Evolutionary conservation across 2,113 vertebrate species (phyloP).

Genomic region (Brachypodius melanocephalos): DNA sequence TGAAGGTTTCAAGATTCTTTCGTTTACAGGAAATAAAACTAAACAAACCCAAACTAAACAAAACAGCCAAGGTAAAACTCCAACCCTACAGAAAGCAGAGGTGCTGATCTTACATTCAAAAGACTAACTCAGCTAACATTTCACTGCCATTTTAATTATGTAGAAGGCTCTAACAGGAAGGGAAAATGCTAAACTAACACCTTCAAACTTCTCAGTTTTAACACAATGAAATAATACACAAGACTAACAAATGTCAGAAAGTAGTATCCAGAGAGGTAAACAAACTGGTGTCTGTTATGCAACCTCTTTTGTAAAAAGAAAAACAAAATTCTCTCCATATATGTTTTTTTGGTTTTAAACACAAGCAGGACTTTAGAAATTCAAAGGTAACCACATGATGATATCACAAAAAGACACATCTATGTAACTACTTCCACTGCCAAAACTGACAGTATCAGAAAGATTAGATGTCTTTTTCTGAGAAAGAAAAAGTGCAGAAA

Average conservation of each 20-base stretch:
- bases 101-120: neutral
- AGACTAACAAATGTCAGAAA: neutral
- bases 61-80: neutral
- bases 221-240: neutral
- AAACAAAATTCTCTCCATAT: neutral
- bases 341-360: neutral
- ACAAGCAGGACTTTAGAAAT: neutral
- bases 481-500: neutral
- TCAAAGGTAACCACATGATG: neutral
- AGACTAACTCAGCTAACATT: neutral
- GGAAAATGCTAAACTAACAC: neutral
- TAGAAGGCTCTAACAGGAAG: neutral
- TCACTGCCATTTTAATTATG: neutral
- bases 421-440: slow-evolving; percentile 5
- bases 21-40: neutral
- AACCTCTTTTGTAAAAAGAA: neutral
- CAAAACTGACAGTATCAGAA: neutral
- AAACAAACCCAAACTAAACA: neutral
- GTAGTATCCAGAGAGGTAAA: neutral
- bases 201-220: neutral
- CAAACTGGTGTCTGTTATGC: neutral
- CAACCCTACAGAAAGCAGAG: neutral
- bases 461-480: neutral
- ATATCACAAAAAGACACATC: neutral
- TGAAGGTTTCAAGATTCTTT: neutral